Conservation (phyloP, 2,888 invertebrate genomes). For the Drosophila paranaensis region DNA sequence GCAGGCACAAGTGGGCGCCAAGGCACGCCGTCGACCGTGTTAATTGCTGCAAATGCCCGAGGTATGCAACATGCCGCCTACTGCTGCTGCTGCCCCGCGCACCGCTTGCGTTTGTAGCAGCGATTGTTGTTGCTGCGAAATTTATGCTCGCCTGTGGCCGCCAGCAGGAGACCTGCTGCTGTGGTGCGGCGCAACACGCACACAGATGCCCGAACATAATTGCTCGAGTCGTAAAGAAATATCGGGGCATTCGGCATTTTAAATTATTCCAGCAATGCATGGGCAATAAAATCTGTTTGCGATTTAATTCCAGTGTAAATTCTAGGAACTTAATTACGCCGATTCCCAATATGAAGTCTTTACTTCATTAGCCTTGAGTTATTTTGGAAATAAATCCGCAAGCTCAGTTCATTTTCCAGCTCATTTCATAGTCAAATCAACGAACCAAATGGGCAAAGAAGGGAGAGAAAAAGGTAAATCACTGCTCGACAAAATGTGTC, state of each 20-base stretch:
- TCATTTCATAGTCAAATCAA: conserved; percentile 26
- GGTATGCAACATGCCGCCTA: conserved; percentile 64
- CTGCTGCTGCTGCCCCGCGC: conserved; percentile 1
- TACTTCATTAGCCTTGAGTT: conserved; percentile 35
- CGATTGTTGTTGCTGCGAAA: conserved; percentile 49
- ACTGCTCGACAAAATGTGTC: conserved; percentile 54
- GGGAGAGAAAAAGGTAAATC: conserved; percentile 47
- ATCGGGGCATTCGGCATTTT: conserved; percentile 13
- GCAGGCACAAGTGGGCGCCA: conserved; percentile 75
- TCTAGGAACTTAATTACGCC: conserved; percentile 11
- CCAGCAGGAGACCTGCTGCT: not conserved
- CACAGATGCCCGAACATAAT: conserved; percentile 28
- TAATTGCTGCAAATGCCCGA: conserved; percentile 78
- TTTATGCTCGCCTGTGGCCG: conserved; percentile 64
- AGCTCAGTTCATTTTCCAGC: conserved; percentile 69
- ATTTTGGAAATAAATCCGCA: conserved; percentile 52
- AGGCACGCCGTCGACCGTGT: conserved; percentile 76
- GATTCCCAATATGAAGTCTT: not conserved
- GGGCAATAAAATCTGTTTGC: conserved; percentile 4
- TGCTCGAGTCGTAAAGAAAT: conserved; percentile 34
- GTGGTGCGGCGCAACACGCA: too few species aligned
- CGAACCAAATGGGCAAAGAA: not conserved
- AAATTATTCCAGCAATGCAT: conserved; percentile 22
- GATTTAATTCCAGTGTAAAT: not conserved
- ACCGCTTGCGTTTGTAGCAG: conserved; percentile 28